A percentile compares a stretch with the other conserved stretches of the same genome.
Conservation (phyloP, 2,797 vertebrate species). For the Rhynchotus rufescens region DNA sequence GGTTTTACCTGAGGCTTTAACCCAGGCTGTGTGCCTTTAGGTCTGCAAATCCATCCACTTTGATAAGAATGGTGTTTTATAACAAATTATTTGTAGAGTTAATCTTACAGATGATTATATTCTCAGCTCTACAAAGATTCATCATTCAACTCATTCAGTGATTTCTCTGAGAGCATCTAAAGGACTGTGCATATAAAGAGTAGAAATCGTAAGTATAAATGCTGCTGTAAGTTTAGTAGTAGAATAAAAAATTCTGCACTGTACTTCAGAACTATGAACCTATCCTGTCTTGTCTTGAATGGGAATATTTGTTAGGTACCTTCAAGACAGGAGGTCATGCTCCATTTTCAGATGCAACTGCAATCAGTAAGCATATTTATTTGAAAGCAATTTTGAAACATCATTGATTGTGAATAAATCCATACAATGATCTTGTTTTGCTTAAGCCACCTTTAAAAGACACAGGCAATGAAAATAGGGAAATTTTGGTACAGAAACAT, state of each 20-base stretch:
- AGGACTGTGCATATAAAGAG: not conserved
- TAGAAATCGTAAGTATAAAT: not conserved
- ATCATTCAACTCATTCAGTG: not conserved
- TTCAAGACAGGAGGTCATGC: not conserved
- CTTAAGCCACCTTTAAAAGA: not conserved
- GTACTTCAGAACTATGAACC: not conserved
- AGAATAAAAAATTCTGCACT: not conserved
- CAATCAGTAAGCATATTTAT: not conserved
- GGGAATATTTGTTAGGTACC: not conserved
- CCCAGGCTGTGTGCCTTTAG: not conserved
- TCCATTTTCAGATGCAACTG: not conserved
- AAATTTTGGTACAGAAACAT: not conserved
- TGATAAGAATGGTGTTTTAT: not conserved
- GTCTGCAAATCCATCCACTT: not conserved
- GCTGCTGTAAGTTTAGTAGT: not conserved
- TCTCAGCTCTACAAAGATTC: not conserved
- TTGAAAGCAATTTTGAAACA: not conserved
- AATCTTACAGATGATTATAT: not conserved
- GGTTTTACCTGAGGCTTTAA: not conserved
- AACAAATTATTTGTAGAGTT: not conserved
- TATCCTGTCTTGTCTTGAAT: not conserved
- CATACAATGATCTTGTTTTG: not conserved
- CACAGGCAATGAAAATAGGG: not conserved
- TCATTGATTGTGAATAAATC: not conserved
- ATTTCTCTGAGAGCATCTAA: not conserved